Conservation (phyloP, 2,888 invertebrate species). For the Catocala nupta region DNA sequence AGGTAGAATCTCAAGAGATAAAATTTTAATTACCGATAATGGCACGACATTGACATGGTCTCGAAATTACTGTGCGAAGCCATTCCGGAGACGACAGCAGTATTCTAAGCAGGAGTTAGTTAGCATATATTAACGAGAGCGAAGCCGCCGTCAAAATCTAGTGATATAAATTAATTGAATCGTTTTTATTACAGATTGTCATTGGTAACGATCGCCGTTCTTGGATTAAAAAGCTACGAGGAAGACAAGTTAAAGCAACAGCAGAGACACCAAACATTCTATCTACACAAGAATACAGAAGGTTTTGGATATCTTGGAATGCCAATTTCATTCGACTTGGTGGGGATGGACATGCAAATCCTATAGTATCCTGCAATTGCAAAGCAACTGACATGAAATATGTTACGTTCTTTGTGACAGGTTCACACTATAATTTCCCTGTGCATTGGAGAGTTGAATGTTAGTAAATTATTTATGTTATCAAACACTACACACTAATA, state of each 20-base stretch:
- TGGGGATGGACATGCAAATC: slow-evolving; percentile 67
- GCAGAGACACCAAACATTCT: slow-evolving; percentile 78
- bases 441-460: slow-evolving; percentile 66
- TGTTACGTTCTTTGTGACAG: slow-evolving; percentile 55
- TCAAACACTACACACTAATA: neutral
- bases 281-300: slow-evolving; percentile 70
- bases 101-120: too few relatives aligned
- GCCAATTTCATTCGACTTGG: slow-evolving; percentile 73
- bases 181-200: slow-evolving; percentile 52
- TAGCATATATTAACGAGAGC: too few relatives aligned
- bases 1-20: too few relatives aligned
- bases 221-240: slow-evolving; percentile 51
- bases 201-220: slow-evolving; percentile 56
- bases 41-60: too few relatives aligned
- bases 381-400: slow-evolving; percentile 55
- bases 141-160: too few relatives aligned
- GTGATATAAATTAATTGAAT: too few relatives aligned
- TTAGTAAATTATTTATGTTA: slow-evolving; percentile 47
- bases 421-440: slow-evolving; percentile 21
- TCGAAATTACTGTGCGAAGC: too few relatives aligned
- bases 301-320: slow-evolving; percentile 85
- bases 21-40: too few relatives aligned
- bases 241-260: slow-evolving; percentile 34
- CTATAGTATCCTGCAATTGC: slow-evolving; percentile 53
- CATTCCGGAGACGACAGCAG: too few relatives aligned